Evolutionary conservation across 1,140 invertebrate species (phyloP), one percentile per base, ranked within the genome.

Genomic region (Conus ventricosus): DNA sequence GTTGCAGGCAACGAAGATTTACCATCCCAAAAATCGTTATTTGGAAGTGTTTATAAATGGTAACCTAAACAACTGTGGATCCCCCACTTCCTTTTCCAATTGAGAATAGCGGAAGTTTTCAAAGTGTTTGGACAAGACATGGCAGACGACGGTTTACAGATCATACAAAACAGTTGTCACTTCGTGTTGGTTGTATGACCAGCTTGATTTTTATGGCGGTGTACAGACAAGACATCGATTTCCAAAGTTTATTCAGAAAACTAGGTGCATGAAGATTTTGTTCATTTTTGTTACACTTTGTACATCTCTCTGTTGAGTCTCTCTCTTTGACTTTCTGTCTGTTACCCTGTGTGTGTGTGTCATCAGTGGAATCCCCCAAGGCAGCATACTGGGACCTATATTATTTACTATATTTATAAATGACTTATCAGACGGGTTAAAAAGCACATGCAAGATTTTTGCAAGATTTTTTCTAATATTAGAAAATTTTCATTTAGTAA

Each of bases 191-290:
- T 78, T 51, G 25, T 78, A 17, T 78, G 76, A 78, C 39, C 39
- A 0, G 23, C 39, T 81, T 54, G 80, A 11, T 5, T 23, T 13
- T 51, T 4, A 81, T 67, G 80, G 76, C 86, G 85, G 67, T 39
- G 80, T 86, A 53, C 11, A 53, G 78, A 86, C 83, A 87, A n/a
- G 92, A 93, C 87, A 90, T 93, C 15, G 92, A 94, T 91, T 93
- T 94, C 51, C 89, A 91, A 67, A 87, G 87, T 82, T 84, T 94
- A 27, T 94, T 94, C 76, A 91, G 92, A 85, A 94, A 94, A 89
- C 90, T 94, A 78, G 93, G 93, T 93, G 89, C 82, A 13, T 20
- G 51, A 5, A 80, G 11, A 25, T 23, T n/a, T 23, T 17, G 51
- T 67, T 87, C 15, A 15, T n/a, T 7, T 89, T 54, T 53, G 17